phyloP scores from a whole-genome alignment of 37 sponge, comb jelly and placozoan genomes.

The Chondrilla cf. caribensis region DNA sequence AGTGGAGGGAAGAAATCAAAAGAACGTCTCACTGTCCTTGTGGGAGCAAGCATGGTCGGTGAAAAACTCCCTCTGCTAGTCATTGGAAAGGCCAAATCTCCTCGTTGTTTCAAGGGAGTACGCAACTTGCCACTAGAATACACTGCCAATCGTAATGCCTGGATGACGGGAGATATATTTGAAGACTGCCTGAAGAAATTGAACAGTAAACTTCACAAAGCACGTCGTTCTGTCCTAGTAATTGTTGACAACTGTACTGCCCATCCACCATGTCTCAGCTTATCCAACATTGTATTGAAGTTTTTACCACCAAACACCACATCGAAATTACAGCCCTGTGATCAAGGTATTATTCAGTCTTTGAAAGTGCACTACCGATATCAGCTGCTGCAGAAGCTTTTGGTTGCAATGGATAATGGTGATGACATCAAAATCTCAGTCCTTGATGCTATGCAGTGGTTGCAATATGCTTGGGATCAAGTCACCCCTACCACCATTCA shows the following conservation, averaged over 20 bases:
- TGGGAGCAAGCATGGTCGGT: slow-evolving; percentile 12
- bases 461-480: slow-evolving; percentile 2
- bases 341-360: slow-evolving; percentile 27
- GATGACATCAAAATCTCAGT: not conserved
- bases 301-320: slow-evolving; percentile 34
- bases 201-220: not conserved
- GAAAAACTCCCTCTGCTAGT: slow-evolving; percentile 15
- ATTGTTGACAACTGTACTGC: slow-evolving; percentile 35
- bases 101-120: slow-evolving; percentile 17
- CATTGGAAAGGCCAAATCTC: slow-evolving; percentile 13
- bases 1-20: slow-evolving; percentile 22
- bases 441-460: slow-evolving; percentile 22
- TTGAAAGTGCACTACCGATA: slow-evolving; percentile 30
- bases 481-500: slow-evolving; percentile 2
- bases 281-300: not conserved
- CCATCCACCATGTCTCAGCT: not conserved
- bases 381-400: not conserved
- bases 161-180: slow-evolving; percentile 28
- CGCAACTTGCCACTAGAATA: not conserved
- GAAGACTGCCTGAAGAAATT: slow-evolving; percentile 1
- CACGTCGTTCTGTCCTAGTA: not conserved
- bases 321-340: slow-evolving; percentile 25
- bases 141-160: slow-evolving; percentile 24
- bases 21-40: slow-evolving; percentile 20
- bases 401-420: slow-evolving; percentile 1